phyloP scores from a whole-genome alignment of 1,140 invertebrate genomes.

The Fopius arisanus region DNA sequence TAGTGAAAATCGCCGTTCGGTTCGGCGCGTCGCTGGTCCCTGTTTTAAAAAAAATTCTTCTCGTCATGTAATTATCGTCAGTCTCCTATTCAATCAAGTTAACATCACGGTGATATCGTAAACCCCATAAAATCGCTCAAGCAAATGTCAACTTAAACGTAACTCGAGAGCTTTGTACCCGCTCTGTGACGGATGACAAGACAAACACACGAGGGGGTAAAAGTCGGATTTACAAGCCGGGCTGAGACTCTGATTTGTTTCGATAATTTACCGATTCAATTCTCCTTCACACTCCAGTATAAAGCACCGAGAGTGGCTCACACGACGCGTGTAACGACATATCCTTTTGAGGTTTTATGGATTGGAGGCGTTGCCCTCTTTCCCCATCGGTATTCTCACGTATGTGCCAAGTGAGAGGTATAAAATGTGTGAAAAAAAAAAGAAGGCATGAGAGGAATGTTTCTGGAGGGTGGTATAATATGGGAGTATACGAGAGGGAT shows the following conservation, averaged over 20 bases:
- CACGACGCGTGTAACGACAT: constrained; percentile 32
- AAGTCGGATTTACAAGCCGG: constrained; percentile 61
- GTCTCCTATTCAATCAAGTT: background rate
- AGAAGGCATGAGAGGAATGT: constrained; percentile 23
- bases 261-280: constrained; percentile 62
- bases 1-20: too few species aligned
- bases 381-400: constrained; percentile 38
- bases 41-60: too few species aligned
- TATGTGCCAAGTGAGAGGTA: background rate
- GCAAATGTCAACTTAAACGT: constrained; percentile 63
- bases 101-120: background rate
- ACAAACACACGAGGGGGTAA: constrained; percentile 50
- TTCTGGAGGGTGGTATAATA: constrained; percentile 33
- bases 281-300: background rate
- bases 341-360: constrained; percentile 30
- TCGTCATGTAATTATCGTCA: background rate
- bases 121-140: constrained; percentile 52
- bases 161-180: constrained; percentile 56
- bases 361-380: constrained; percentile 23
- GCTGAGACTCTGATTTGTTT: constrained; percentile 64
- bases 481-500: constrained; percentile 16
- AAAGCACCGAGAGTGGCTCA: constrained; percentile 20
- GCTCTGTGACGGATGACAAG: constrained; percentile 59
- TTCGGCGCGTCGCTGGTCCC: too few species aligned
- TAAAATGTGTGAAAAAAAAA: constrained; percentile 23